phyloP scores from a whole-genome alignment of 1,140 invertebrate species.

The Trichoplusia ni region DNA sequence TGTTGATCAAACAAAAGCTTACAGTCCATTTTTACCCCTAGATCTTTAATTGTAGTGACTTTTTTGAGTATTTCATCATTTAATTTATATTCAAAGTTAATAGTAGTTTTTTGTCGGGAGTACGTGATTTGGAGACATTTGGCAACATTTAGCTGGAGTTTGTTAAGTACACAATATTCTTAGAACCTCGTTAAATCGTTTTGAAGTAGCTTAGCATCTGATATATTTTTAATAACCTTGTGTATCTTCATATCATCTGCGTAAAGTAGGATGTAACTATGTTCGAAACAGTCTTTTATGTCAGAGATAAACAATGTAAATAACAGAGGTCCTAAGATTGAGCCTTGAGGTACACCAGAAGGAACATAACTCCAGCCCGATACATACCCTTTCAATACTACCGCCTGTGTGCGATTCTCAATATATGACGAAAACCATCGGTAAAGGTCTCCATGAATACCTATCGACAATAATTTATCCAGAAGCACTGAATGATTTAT shows the following conservation, averaged over 20 bases:
- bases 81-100: background rate
- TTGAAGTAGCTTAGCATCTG: constrained; percentile 18
- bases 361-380: background rate
- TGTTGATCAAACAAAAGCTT: constrained; percentile 32
- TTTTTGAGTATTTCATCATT: background rate
- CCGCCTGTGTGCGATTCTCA: background rate
- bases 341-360: constrained; percentile 33
- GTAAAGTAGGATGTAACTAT: constrained; percentile 33
- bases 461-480: constrained; percentile 11
- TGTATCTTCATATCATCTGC: constrained; percentile 45
- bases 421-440: constrained; percentile 46
- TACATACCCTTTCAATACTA: background rate
- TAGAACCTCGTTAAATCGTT: constrained; percentile 34
- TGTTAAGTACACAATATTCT: constrained; percentile 30
- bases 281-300: background rate
- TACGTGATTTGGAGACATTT: constrained; percentile 39
- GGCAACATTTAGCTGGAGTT: constrained; percentile 36
- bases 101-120: constrained; percentile 13
- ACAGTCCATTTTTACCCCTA: constrained; percentile 28
- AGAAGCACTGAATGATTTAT: constrained; percentile 44
- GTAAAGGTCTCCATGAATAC: constrained; percentile 36
- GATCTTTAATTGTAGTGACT: constrained; percentile 6
- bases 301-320: constrained; percentile 13
- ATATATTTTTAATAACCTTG: constrained; percentile 16
- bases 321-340: constrained; percentile 33